Evolutionary conservation across 2,888 invertebrate genomes (phyloP), one percentile per base, ranked within the genome.

Genomic region (Biston stratarius): DNA sequence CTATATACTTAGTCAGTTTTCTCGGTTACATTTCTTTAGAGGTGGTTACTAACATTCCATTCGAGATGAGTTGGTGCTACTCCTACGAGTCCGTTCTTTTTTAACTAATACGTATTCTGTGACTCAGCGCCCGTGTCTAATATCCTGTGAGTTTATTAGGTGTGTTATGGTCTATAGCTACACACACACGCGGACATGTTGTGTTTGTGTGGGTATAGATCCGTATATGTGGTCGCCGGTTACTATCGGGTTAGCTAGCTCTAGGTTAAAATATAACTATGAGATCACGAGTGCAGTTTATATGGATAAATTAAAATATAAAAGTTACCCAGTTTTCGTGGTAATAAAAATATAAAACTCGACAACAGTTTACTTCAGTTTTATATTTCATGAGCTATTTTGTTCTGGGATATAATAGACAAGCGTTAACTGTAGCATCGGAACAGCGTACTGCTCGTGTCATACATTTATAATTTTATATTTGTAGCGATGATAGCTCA

Each of bases 141-240:
- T 51, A 42, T 53, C 53, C 44, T 11, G 5, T 36, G 34, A 40
- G 34, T 15, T 48, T 62, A 49, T 44, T n/a, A n/a, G 49, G 49
- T 55, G 42, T 48, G n/a, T n/a, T n/a, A n/a, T n/a, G n/a, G n/a
- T n/a, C n/a, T n/a, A n/a, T n/a, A n/a, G n/a, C n/a, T n/a, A 36
- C 56, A 15, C 42, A 48, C 10, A 45, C 45, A 24, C 14, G 2
- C 60, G 15, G 40, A 1, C 7, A 0, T 8, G 38, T 38, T 57
- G 14, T 51, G 38, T 57, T 44, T 52, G 36, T 52, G 52, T 44
- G 49, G 12, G 64, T 44, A 33, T 61, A 53, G 53, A 53, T 61
- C 12, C 36, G 38, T 44, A 71, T 34, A 63, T 12, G 70, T 62
- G 70, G 64, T 62, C 63, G 64, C 49, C 73, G 64, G 69, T 56